These are phyloP conservation scores for Triops longicaudatus DNA, from an alignment of 1,140 invertebrate genomes.

Conservation along the genomic window DNA sequence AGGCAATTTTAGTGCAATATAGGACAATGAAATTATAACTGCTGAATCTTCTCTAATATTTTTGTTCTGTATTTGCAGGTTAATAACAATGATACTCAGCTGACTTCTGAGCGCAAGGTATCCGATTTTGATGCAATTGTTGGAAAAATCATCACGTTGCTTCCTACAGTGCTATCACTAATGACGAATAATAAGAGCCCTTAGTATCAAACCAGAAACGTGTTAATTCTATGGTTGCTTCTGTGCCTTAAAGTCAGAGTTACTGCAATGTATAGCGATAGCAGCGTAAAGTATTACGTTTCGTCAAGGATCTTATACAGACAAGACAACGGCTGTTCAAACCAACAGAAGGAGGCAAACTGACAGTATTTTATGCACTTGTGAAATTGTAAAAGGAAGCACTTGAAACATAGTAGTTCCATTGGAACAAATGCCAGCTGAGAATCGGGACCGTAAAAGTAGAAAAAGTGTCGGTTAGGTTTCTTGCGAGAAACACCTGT, in stretches of 20 bases:
- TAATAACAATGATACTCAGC: background rate
- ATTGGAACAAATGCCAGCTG: background rate
- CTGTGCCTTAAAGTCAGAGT: no score
- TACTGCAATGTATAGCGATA: no score
- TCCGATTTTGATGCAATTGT: background rate
- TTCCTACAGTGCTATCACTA: background rate
- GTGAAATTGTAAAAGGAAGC: no score
- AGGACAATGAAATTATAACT: no score
- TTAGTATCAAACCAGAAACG: background rate
- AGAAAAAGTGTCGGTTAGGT: background rate
- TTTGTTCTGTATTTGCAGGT: background rate
- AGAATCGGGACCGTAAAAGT: constrained; percentile 2
- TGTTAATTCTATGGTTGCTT: background rate
- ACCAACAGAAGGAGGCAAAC: no score
- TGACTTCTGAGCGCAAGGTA: background rate
- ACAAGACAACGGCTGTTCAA: no score
- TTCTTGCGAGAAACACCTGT: constrained; percentile 14
- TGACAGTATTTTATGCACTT: no score
- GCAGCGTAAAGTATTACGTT: no score
- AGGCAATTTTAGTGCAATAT: no score
- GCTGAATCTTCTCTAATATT: background rate
- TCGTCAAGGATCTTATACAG: no score
- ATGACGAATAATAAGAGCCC: background rate
- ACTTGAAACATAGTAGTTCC: background rate
- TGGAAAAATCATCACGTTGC: background rate